A percentile compares a stretch with the other conserved stretches of the same genome.
These are phyloP conservation scores for Temnothorax longispinosus DNA, from an alignment of 1,140 invertebrate species.

Conservation along the genomic window DNA sequence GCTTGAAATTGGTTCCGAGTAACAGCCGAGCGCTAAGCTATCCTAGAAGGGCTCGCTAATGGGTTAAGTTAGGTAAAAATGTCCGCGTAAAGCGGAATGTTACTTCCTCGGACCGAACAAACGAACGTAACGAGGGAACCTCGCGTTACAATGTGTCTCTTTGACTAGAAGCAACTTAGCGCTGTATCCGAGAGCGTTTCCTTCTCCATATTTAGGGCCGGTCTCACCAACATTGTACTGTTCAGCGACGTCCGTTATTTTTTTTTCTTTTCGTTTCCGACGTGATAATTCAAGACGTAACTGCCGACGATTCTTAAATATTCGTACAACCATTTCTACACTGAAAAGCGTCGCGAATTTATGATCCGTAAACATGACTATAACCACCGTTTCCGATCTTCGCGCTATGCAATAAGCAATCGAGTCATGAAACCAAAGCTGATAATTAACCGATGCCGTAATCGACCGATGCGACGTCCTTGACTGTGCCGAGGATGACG, in stretches of 20 bases:
- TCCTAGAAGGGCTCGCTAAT: slow-evolving; percentile 40
- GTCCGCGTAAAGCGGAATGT: slow-evolving; percentile 30
- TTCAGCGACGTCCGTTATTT: neutral
- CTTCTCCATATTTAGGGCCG: slow-evolving; percentile 38
- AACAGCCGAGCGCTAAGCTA: slow-evolving; percentile 27
- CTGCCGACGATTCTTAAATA: neutral
- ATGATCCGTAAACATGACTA: slow-evolving; percentile 40
- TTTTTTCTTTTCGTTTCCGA: neutral
- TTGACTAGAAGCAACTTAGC: slow-evolving; percentile 10
- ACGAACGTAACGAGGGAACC: slow-evolving; percentile 51
- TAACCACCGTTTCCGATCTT: slow-evolving; percentile 24
- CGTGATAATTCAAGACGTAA: slow-evolving; percentile 28
- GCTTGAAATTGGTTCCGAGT: slow-evolving; percentile 57
- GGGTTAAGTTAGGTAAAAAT: slow-evolving; percentile 17
- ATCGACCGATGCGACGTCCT: slow-evolving; percentile 32
- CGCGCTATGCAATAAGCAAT: slow-evolving; percentile 35
- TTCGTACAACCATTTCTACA: neutral
- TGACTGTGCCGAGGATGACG: slow-evolving; percentile 11
- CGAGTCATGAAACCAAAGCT: slow-evolving; percentile 32
- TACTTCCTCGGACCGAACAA: slow-evolving; percentile 42
- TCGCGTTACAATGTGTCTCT: slow-evolving; percentile 29
- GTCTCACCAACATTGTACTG: neutral
- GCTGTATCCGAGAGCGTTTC: neutral
- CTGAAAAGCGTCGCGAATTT: slow-evolving; percentile 34
- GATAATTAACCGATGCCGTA: slow-evolving; percentile 49